Evolutionary conservation across 2,797 vertebrate genomes (phyloP).

Genomic region (Amniataba percoides): DNA sequence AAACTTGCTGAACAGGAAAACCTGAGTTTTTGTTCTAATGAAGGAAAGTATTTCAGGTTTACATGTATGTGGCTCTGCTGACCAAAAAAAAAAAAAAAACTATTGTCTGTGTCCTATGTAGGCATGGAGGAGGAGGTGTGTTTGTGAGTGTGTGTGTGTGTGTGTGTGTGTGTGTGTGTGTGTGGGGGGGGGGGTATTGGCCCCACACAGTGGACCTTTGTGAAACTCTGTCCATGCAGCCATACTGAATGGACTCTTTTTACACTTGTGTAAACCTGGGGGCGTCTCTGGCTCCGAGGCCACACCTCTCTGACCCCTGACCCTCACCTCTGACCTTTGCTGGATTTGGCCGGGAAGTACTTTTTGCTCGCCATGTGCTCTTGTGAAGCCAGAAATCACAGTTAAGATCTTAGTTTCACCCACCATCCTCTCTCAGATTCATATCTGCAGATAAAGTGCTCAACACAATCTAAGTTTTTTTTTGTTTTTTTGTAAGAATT

Average conservation of each 20-base stretch:
- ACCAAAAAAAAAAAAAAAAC: slow-evolving; percentile 55
- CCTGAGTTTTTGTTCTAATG: slow-evolving; percentile 27
- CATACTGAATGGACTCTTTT: slow-evolving; percentile 87
- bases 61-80: slow-evolving; percentile 63
- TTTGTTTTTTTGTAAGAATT: neutral
- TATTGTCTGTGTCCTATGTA: slow-evolving; percentile 74
- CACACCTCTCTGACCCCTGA: slow-evolving; percentile 82
- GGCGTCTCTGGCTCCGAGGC: slow-evolving; percentile 77
- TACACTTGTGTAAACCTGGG: slow-evolving; percentile 88
- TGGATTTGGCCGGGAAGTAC: slow-evolving; percentile 80
- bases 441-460: neutral
- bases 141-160: slow-evolving; percentile 48
- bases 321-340: slow-evolving; percentile 85
- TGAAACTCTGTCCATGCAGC: slow-evolving; percentile 82
- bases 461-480: neutral
- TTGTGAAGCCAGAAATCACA: slow-evolving; percentile 39
- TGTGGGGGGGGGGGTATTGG: slow-evolving; percentile 51
- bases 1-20: slow-evolving; percentile 9
- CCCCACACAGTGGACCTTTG: slow-evolving; percentile 86
- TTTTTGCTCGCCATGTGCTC: slow-evolving; percentile 76
- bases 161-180: slow-evolving; percentile 41
- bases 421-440: neutral
- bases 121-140: slow-evolving; percentile 67
- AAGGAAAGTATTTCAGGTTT: slow-evolving; percentile 64
- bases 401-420: slow-evolving; percentile 27